Base-by-base conservation (phyloP, 2,888 invertebrate species). In the Drosophila leonis region DNA sequence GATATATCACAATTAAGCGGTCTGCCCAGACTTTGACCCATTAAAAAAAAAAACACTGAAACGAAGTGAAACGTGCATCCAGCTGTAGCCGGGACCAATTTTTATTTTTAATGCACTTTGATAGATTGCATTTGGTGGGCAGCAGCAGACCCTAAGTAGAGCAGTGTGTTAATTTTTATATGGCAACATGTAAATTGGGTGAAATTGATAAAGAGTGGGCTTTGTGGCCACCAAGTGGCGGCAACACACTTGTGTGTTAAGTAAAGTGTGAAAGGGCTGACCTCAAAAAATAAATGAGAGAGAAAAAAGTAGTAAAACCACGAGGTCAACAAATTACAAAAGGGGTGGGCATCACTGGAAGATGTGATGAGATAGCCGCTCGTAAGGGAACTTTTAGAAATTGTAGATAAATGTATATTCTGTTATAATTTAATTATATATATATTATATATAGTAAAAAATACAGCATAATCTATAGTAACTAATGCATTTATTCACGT, bases 1-100 rank as follows among this genome's bases (percentile, higher is more conserved):
- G 78, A 88, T 87, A 86, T 85, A 86, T 87, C 84, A 84, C 81
- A 88, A 87, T 87, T 86, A 88, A 84, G 76, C 76, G 48, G 29
- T 59, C 54, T 52, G 70, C 71, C 66, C 78, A 54, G 54, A 76
- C 69, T 76, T 75, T 86, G 88, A 88, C 88, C 86, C 75, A 86
- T 66, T 73, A 75, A 82, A 27, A 42, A 51, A 42, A 78, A 82
- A 31, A 37, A 20, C 41, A 55, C 64, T 57, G 65, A 59, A 44
- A 61, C 24, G 51, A 33, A 52, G 24, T 15, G 64, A 55, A 69
- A 68, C 41, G 49, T 69, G 77, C 70, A 67, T 42, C 55, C 68
- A 63, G 20, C 70, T 59, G 61, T 31, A 56, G 56, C n/a, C 15
- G 13, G 42, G 59, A 55, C 52, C 64, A 63, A 68, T 65, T 59